phyloP scores from a whole-genome alignment of 1,140 invertebrate genomes.

The Heterodera schachtii region DNA sequence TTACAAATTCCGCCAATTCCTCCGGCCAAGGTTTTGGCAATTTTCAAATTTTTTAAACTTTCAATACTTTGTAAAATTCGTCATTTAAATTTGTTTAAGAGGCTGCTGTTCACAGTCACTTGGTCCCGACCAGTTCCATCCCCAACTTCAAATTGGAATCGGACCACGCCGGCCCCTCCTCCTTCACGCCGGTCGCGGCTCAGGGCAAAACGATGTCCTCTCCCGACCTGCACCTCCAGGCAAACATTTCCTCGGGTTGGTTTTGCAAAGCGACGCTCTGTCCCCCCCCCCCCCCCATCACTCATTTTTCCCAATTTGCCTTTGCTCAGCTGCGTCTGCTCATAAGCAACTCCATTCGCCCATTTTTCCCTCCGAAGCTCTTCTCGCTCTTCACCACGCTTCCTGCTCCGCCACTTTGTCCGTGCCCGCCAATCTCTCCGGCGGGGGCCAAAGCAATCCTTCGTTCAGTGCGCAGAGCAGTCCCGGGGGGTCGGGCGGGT shows the following conservation, averaged over 20 bases:
- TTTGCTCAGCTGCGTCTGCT: slow-evolving; percentile 12
- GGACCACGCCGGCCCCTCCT: background rate
- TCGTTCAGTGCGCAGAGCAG: slow-evolving; percentile 26
- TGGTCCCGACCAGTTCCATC: slow-evolving; percentile 25
- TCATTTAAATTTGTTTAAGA: background rate
- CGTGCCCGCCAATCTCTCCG: background rate
- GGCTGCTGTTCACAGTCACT: background rate
- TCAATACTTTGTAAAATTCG: background rate
- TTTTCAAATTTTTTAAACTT: background rate
- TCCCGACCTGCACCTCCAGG: slow-evolving; percentile 17
- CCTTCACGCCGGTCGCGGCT: slow-evolving; percentile 13
- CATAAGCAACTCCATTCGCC: slow-evolving; percentile 34
- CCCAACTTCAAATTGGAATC: slow-evolving; percentile 27
- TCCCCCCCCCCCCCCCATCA: too few species aligned
- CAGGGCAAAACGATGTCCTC: slow-evolving; percentile 30
- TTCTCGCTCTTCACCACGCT: slow-evolving; percentile 32
- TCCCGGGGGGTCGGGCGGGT: background rate
- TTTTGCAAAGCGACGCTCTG: background rate
- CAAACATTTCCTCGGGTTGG: background rate
- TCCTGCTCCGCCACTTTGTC: slow-evolving; percentile 13
- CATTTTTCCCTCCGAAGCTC: slow-evolving; percentile 15
- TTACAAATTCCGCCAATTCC: background rate
- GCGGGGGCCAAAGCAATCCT: background rate
- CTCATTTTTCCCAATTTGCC: background rate
- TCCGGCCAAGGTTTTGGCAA: background rate